Evolutionary conservation across 2,797 vertebrate genomes (phyloP).

Genomic region (Chanos chanos): DNA sequence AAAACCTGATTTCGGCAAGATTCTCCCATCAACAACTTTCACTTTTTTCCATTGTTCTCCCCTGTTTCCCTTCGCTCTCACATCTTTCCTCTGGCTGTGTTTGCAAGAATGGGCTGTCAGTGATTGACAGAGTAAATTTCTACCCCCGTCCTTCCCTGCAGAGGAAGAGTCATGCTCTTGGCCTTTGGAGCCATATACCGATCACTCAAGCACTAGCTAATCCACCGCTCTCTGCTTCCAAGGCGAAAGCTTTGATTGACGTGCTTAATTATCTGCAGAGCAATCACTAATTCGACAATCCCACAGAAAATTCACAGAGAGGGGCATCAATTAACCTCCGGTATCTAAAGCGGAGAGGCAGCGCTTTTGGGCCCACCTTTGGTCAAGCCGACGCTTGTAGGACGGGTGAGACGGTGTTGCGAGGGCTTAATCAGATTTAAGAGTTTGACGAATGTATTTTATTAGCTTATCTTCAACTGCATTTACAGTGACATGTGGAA

Average conservation of each 20-base stretch:
- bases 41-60: conserved; percentile 9
- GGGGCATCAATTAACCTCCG: conserved; percentile 53
- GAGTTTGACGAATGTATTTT: no score
- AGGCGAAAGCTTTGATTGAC: conserved; percentile 50
- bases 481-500: no score
- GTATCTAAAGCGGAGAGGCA: conserved; percentile 15
- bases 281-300: conserved; percentile 57
- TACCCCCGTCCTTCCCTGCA: conserved; percentile 17
- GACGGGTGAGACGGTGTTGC: no score
- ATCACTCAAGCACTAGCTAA: conserved; percentile 46
- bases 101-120: conserved; percentile 18
- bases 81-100: conserved; percentile 38
- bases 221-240: conserved; percentile 24
- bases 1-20: no score
- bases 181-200: conserved; percentile 35
- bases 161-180: conserved; percentile 17
- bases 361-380: no score
- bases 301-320: conserved; percentile 42
- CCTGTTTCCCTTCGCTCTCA: conserved; percentile 7
- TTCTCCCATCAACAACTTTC: conserved; percentile 12
- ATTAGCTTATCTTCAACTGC: no score
- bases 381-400: no score
- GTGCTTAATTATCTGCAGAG: conserved; percentile 53
- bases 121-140: conserved; percentile 45
- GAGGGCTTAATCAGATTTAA: no score